Evolutionary conservation across 2,888 invertebrate genomes (phyloP), one percentile per base, ranked within the genome.

Genomic region (Callosobruchus maculatus): DNA sequence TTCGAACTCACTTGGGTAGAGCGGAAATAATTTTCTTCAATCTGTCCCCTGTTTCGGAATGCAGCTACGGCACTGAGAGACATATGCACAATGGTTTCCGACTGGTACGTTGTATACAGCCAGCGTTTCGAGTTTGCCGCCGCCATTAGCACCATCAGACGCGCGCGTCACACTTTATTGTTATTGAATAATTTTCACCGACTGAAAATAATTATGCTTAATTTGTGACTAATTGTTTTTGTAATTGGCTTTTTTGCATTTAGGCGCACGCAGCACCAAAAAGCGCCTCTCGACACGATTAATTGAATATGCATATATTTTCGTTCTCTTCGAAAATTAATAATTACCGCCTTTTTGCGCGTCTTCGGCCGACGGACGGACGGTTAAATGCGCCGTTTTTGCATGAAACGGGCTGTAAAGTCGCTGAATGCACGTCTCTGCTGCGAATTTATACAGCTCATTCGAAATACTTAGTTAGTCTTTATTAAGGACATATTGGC

Each of bases 231-330:
- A 72, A 72, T 72, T 72, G 71, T 71, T 73, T 73, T 69, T 49
- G 66, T 69, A 73, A 73, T 73, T 78, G 81, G 75, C 78, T 78
- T 77, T 26, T 49, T 49, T 49, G 49, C 49, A 49, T 1, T 13
- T 49, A 49, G 49, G 18, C 49, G 49, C 49, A 18, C 49, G 49
- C 49, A 18, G 13, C 18, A 18, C 49, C 49, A 18, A 49, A 49
- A 49, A 49, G 49, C 2, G 26, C 26, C 26, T 2, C 26, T 26
- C 26, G 7, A 26, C 2, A 49, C 49, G 49, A 49, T 49, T 49
- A 49, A 49, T 49, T 49, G 49, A 49, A 49, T 49, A 49, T 49
- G 49, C 49, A 49, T 49, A 49, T 18, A 49, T 49, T 49, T 49
- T 49, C 49, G 18, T 18, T 49, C 49, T 49, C 49, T 49, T 13